phyloP scores from a whole-genome alignment of 2,797 vertebrate genomes.

The Enteromius radiatus region DNA sequence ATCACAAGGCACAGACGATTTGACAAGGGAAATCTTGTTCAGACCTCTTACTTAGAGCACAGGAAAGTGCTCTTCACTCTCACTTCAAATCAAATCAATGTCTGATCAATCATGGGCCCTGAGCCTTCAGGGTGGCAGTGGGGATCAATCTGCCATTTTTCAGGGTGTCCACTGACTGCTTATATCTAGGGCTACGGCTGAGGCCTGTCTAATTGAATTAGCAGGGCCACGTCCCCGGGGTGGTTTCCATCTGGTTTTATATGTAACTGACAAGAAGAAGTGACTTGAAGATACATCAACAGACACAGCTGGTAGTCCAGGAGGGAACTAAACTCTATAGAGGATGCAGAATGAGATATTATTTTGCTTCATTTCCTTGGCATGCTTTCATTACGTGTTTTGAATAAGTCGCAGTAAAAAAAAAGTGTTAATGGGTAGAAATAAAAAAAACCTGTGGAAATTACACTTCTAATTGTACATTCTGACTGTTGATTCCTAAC shows the following conservation, averaged over 20 bases:
- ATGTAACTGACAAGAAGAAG: slow-evolving; percentile 70
- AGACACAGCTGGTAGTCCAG: slow-evolving; percentile 56
- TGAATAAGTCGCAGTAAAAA: background rate
- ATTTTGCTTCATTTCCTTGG: slow-evolving; percentile 20
- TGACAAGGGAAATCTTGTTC: slow-evolving; percentile 73
- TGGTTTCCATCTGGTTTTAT: slow-evolving; percentile 78
- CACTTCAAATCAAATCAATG: slow-evolving; percentile 81
- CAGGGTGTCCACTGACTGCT: slow-evolving; percentile 64
- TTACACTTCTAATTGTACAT: background rate
- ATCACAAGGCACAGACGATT: slow-evolving; percentile 57
- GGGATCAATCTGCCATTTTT: slow-evolving; percentile 67
- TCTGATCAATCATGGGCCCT: slow-evolving; percentile 80
- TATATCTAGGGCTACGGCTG: slow-evolving; percentile 61
- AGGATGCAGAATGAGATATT: slow-evolving; percentile 36
- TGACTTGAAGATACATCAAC: slow-evolving; percentile 68
- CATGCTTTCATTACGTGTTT: background rate
- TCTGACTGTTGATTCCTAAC: background rate
- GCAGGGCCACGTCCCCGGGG: slow-evolving; percentile 70
- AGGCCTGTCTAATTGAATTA: slow-evolving; percentile 75
- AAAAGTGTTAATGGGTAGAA: background rate
- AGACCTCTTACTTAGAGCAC: slow-evolving; percentile 73
- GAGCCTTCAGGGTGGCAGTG: slow-evolving; percentile 70
- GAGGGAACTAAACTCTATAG: slow-evolving; percentile 51
- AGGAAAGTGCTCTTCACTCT: slow-evolving; percentile 70
- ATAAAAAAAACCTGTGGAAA: background rate